Conservation (phyloP, 2,888 invertebrate species). For the Synanthedon formicaeformis region DNA sequence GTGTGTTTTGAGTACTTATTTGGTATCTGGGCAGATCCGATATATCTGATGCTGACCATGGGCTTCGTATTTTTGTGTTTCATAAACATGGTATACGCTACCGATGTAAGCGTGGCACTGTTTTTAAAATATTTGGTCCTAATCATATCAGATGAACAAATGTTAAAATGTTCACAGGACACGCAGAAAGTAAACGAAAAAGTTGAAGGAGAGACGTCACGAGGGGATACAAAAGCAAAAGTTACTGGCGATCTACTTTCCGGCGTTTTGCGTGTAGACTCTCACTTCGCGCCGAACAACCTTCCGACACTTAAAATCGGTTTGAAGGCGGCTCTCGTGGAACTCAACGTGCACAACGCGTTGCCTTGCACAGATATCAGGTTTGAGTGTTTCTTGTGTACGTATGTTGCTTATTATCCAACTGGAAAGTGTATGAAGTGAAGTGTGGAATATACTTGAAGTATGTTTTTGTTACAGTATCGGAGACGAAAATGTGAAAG, state of each 20-base stretch:
- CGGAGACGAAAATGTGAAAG: constrained; percentile 24
- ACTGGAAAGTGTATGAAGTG: no score
- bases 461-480: constrained; percentile 13
- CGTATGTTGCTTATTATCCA: no score
- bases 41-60: no score
- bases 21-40: no score
- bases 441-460: no score
- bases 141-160: no score
- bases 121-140: no score
- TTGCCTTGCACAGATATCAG: constrained; percentile 6
- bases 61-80: no score
- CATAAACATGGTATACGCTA: no score
- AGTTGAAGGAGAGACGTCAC: background rate
- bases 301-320: constrained; percentile 22
- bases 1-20: no score
- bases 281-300: constrained; percentile 47
- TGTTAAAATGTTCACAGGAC: background rate
- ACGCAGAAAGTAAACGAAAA: constrained; percentile 5
- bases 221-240: background rate
- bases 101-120: no score
- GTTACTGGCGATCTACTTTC: constrained; percentile 41
- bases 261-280: constrained; percentile 61
- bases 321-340: constrained; percentile 19
- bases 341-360: constrained; percentile 34
- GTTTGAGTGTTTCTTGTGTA: background rate